These are phyloP conservation scores for Bilobella aurantiaca DNA, from an alignment of 1,140 invertebrate genomes.

Conservation along the genomic window DNA sequence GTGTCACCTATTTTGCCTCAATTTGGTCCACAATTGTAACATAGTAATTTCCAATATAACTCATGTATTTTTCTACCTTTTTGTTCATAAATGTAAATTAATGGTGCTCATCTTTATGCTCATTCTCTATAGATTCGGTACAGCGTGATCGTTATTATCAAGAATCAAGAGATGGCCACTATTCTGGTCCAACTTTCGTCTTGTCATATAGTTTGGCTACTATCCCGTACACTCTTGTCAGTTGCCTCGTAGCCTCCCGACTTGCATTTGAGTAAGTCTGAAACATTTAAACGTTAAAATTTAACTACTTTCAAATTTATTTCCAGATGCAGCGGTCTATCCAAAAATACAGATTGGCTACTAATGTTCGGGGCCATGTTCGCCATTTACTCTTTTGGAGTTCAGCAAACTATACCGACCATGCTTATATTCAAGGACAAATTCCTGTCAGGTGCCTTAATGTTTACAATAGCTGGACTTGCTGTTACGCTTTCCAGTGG, in stretches of 20 bases:
- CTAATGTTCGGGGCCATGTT: constrained; percentile 56
- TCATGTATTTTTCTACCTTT: neutral
- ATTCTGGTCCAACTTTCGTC: constrained; percentile 70
- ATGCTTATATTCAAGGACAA: constrained; percentile 68
- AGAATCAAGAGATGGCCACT: constrained; percentile 73
- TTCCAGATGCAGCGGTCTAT: constrained; percentile 30
- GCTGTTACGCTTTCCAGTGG: constrained; percentile 65
- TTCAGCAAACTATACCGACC: constrained; percentile 70
- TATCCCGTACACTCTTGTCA: constrained; percentile 66
- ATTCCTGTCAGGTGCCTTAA: constrained; percentile 60
- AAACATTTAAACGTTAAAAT: neutral
- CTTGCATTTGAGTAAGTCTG: constrained; percentile 61
- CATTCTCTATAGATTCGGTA: constrained; percentile 53
- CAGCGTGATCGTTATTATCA: constrained; percentile 82
- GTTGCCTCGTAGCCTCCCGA: constrained; percentile 52
- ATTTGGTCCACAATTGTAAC: constrained; percentile 65
- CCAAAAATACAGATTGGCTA: constrained; percentile 42
- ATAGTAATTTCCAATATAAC: constrained; percentile 51
- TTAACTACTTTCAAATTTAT: neutral
- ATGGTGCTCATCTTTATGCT: neutral
- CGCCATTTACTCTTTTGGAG: constrained; percentile 67
- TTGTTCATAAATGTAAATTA: no score
- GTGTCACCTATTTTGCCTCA: constrained; percentile 63
- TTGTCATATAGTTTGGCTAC: constrained; percentile 66
- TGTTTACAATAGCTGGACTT: constrained; percentile 61